A percentile compares a stretch with the other conserved stretches of the same genome.
These are phyloP conservation scores for Macropus fuliginosus DNA, from an alignment of 2,797 vertebrate species.

Conservation along the genomic window DNA sequence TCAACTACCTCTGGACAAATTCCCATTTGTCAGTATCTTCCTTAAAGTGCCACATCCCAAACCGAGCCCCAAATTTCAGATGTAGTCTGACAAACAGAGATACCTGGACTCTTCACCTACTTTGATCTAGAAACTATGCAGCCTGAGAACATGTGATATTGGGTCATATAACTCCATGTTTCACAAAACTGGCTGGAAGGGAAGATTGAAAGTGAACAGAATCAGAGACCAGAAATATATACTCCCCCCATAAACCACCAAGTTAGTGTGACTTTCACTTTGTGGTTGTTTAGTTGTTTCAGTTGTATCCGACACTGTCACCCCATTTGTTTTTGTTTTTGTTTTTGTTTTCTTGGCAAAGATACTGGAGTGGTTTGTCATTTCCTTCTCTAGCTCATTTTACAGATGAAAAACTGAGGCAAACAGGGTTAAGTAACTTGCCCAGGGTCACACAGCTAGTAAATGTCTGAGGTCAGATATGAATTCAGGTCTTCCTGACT, in stretches of 20 bases:
- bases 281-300: neutral
- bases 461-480: neutral
- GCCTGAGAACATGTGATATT: neutral
- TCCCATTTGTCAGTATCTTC: neutral
- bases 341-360: neutral
- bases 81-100: neutral
- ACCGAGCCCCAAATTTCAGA: neutral
- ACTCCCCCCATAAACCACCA: neutral
- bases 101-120: neutral
- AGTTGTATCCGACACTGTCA: neutral
- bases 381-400: neutral
- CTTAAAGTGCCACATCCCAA: neutral
- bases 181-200: neutral
- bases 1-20: neutral
- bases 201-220: neutral
- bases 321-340: neutral
- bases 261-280: neutral
- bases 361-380: neutral
- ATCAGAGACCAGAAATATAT: neutral
- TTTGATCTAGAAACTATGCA: neutral
- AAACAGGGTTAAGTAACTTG: neutral
- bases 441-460: neutral
- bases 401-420: neutral
- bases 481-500: neutral
- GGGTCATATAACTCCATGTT: neutral